Evolutionary conservation across 2,888 invertebrate species (phyloP).

Genomic region (Trichacis sp.): DNA sequence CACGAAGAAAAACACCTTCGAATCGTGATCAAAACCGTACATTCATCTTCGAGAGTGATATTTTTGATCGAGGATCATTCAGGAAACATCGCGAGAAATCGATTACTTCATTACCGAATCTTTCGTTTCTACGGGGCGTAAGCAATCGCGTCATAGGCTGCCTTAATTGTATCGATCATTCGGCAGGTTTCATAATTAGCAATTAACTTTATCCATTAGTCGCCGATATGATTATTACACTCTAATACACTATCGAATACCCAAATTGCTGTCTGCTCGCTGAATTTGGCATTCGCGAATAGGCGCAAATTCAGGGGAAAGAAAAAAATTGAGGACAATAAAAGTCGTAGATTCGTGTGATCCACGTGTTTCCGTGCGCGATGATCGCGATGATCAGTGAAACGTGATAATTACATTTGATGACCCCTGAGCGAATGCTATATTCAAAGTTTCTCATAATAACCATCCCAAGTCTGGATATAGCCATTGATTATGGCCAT

Average conservation of each 20-base stretch:
- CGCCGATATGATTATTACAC: slow-evolving; percentile 68
- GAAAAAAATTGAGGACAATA: neutral
- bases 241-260: slow-evolving; percentile 59
- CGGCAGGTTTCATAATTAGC: slow-evolving; percentile 69
- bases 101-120: neutral
- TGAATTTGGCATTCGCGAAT: slow-evolving; percentile 38
- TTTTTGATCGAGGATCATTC: no score
- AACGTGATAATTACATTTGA: slow-evolving; percentile 20
- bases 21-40: no score
- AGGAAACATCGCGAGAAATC: neutral
- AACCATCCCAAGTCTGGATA: slow-evolving; percentile 64
- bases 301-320: neutral
- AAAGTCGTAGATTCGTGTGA: neutral
- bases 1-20: no score
- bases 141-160: slow-evolving; percentile 49
- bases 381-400: slow-evolving; percentile 23
- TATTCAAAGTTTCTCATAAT: slow-evolving; percentile 53
- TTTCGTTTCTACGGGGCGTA: neutral
- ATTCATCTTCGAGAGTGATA: no score
- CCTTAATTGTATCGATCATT: slow-evolving; percentile 68
- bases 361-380: neutral
- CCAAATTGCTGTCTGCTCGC: slow-evolving; percentile 55
- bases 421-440: slow-evolving; percentile 16
- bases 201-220: slow-evolving; percentile 70
- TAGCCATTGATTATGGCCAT: slow-evolving; percentile 67